Percentiles rank a stretch among this genome's conserved stretches.
phyloP scores from a whole-genome alignment of 2,113 vertebrate genomes.

The Chloebia gouldiae region DNA sequence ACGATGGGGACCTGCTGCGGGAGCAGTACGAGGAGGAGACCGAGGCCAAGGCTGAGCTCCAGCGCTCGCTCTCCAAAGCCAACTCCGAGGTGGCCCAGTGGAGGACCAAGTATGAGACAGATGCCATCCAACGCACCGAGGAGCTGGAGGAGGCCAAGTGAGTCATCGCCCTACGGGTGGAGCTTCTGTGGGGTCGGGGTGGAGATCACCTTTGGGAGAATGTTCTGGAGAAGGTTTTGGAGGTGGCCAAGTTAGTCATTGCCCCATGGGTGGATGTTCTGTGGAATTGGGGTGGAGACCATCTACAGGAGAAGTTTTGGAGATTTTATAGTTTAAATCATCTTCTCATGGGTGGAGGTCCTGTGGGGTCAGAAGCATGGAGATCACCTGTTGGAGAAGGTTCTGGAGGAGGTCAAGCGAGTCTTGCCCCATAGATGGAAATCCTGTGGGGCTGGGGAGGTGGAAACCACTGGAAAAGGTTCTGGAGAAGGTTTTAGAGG shows the following conservation, averaged over 20 bases:
- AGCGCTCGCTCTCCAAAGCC: slow-evolving; percentile 26
- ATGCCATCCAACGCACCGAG: slow-evolving; percentile 76
- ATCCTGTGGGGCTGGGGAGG: rapidly evolving
- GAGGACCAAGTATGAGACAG: slow-evolving; percentile 75
- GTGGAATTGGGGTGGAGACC: too few species aligned
- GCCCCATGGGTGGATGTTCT: too few species aligned
- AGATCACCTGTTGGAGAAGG: background rate
- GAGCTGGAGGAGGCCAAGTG: background rate
- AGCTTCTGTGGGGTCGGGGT: too few species aligned
- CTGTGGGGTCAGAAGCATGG: background rate
- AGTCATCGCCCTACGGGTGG: rapidly evolving
- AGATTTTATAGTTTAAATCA: too few species aligned
- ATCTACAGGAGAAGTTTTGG: background rate
- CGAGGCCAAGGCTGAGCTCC: slow-evolving; percentile 85
- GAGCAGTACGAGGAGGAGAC: slow-evolving; percentile 89
- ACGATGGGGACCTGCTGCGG: slow-evolving; percentile 84
- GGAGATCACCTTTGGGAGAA: too few species aligned
- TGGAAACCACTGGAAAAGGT: background rate
- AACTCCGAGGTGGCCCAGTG: slow-evolving; percentile 1
- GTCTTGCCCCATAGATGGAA: background rate
- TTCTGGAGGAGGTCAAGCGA: background rate
- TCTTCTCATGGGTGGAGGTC: background rate
- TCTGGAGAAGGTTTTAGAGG: background rate
- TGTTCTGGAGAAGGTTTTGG: too few species aligned
- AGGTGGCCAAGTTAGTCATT: too few species aligned